Evolutionary conservation across 2,797 vertebrate species (phyloP).

Genomic region (Manis javanica): DNA sequence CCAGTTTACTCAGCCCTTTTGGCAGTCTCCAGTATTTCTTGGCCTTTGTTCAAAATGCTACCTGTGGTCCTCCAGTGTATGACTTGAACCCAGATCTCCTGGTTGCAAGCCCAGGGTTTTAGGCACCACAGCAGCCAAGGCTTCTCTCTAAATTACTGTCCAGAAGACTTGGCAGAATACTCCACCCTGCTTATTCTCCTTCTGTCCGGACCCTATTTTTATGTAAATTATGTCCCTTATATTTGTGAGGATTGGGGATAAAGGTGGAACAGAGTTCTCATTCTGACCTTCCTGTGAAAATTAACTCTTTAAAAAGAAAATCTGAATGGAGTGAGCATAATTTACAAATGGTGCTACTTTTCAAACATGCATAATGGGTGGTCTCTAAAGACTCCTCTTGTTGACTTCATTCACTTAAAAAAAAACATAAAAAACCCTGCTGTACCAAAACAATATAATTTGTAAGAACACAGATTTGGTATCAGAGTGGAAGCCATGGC

Average conservation of each 20-base stretch:
- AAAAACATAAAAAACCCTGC: too few species aligned
- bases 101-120: neutral
- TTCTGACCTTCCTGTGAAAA: slow-evolving; percentile 13
- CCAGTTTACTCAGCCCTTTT: too few species aligned
- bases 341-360: slow-evolving; percentile 1
- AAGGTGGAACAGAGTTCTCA: neutral
- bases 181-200: neutral
- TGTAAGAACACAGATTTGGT: neutral
- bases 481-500: neutral
- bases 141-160: neutral
- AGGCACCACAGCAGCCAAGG: neutral
- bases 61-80: neutral
- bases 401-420: neutral
- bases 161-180: neutral
- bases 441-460: neutral
- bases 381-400: neutral
- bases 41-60: neutral
- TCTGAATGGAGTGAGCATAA: neutral
- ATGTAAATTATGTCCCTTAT: neutral
- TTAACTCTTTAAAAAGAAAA: neutral
- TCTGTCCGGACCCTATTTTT: neutral
- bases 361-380: neutral
- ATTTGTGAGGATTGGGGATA: neutral
- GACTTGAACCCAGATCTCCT: neutral
- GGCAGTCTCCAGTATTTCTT: neutral